Base-by-base conservation (phyloP, 2,888 invertebrate species). In the Ophioninae sp. region DNA sequence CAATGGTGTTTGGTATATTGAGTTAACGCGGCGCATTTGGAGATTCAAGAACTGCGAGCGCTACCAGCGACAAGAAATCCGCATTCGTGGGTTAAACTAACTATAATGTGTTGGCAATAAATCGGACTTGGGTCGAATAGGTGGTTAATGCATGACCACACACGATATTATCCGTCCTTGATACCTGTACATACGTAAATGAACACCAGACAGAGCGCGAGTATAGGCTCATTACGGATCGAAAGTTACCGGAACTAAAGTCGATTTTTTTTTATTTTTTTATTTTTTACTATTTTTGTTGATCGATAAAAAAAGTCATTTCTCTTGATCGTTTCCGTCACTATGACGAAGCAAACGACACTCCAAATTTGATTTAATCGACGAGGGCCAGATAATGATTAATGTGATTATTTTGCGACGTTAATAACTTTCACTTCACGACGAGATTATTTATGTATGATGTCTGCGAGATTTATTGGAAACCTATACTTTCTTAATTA, bases 171-270 rank as follows among this genome's bases (percentile, higher is more conserved):
- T 56, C 67, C 73, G 83, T 77, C 80, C 80, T 83, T 80, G 80
- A 80, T 83, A 44, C 44, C 37, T 59, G 64, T 57, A 50, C 59
- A 44, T 17, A 41, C 44, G 57, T 59, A 61, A 17, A 68, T 30
- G 20, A 77, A 7, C 30, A 30, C 61, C 17, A 30, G 50, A 78
- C 23, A 44, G 44, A 50, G 76, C 7, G 62, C 50, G 56, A 13
- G 57, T 8, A 68, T n/a, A 10, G 39, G 44, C 62, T 61, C 10
- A 68, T 56, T 68, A 61, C 37, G 68, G 80, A 80, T 83, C 80
- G 76, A 83, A 83, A 83, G 80, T 83, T 44, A 64, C 80, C 83
- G 83, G 80, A 80, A 83, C 76, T 64, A 17, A 83, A 76, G 76
- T 62, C 73, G 56, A 80, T 72, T 57, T 64, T 64, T 37, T 65